Conservation (phyloP, 1,140 invertebrate species). For the Drosophila nebulosa region DNA sequence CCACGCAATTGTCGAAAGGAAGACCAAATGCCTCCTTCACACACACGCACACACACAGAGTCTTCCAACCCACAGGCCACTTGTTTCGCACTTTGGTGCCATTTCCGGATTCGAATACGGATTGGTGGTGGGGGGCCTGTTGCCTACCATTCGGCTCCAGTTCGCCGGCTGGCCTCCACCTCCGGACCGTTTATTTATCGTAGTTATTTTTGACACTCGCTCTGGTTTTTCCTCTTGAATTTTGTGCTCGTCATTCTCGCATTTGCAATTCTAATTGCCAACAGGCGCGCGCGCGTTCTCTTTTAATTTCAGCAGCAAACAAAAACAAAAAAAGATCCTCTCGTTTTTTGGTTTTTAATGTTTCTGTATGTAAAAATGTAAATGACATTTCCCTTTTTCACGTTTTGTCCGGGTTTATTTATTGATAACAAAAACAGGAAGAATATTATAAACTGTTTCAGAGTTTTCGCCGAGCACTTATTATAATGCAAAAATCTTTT, state of each 20-base stretch:
- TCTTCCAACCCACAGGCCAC: slow-evolving; percentile 29
- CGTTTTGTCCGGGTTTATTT: slow-evolving; percentile 58
- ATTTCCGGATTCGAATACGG: slow-evolving; percentile 50
- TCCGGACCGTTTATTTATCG: slow-evolving; percentile 22
- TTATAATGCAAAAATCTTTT: neutral
- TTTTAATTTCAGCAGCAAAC: slow-evolving; percentile 46
- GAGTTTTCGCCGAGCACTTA: neutral
- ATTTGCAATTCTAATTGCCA: slow-evolving; percentile 75
- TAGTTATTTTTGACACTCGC: slow-evolving; percentile 57
- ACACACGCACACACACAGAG: neutral
- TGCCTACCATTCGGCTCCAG: neutral
- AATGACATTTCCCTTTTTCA: slow-evolving; percentile 34
- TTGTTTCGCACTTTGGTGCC: slow-evolving; percentile 63
- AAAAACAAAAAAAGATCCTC: slow-evolving; percentile 23
- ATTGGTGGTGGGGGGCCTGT: neutral
- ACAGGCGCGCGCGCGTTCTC: slow-evolving; percentile 20
- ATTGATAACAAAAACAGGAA: slow-evolving; percentile 58
- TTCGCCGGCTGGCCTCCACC: neutral
- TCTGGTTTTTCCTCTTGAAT: slow-evolving; percentile 20
- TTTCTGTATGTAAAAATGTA: slow-evolving; percentile 1
- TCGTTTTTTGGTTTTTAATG: neutral
- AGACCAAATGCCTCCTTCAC: neutral
- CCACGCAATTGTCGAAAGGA: slow-evolving; percentile 11
- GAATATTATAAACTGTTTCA: slow-evolving; percentile 16
- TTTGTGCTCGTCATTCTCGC: slow-evolving; percentile 17